phyloP scores from a whole-genome alignment of 2,113 vertebrate genomes.

The Pollimyrus isidori region DNA sequence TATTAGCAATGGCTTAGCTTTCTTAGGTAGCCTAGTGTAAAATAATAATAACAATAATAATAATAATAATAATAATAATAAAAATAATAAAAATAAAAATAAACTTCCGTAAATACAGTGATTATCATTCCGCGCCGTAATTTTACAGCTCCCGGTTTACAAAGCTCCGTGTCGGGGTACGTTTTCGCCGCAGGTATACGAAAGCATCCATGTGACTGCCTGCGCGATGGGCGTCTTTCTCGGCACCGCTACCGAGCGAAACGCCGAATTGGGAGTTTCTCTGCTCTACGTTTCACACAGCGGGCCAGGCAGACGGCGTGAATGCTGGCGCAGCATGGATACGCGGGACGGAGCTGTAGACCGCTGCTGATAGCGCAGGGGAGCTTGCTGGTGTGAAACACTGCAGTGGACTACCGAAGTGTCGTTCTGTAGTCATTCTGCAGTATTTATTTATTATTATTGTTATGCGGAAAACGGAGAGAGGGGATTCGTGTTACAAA shows the following conservation, averaged over 20 bases:
- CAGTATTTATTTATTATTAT: not conserved
- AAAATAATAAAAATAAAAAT: no score
- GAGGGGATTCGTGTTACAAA: conserved; percentile 20
- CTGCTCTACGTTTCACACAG: not conserved
- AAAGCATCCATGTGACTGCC: not conserved
- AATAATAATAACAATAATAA: not conserved
- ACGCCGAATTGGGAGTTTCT: not conserved
- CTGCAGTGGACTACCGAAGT: not conserved
- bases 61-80: no score
- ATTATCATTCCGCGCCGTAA: not conserved
- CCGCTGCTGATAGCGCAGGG: conserved; percentile 14
- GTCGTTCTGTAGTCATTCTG: not conserved
- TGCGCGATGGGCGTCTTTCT: not conserved
- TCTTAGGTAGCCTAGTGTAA: not conserved
- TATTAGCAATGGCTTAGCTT: not conserved
- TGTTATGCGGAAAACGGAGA: not conserved
- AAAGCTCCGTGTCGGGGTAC: not conserved
- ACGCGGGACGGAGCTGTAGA: conserved; percentile 16
- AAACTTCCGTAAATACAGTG: not conserved
- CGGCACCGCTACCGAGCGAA: not conserved
- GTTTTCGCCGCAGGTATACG: not conserved
- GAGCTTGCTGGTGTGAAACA: conserved; percentile 27
- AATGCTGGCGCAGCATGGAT: conserved; percentile 28
- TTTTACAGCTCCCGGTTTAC: not conserved
- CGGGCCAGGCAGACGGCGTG: not conserved